phyloP scores from a whole-genome alignment of 1,140 invertebrate genomes.

The Copidosoma floridanum region DNA sequence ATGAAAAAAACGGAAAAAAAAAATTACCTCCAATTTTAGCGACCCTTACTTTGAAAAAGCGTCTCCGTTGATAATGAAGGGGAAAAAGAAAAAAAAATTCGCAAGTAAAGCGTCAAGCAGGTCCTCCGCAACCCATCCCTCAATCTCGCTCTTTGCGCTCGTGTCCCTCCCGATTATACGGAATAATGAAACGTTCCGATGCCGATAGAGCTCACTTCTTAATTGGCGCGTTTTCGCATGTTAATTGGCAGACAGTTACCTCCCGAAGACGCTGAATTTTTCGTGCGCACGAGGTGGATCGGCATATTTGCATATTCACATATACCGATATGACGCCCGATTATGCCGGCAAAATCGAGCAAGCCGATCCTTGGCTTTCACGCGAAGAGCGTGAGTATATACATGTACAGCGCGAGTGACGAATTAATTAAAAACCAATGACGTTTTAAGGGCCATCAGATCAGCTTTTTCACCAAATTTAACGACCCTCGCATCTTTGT shows the following conservation, averaged over 20 bases:
- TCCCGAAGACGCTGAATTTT: not conserved
- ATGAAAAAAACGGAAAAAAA: no score
- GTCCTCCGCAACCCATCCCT: not conserved
- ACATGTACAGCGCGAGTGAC: no score
- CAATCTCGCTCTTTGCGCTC: not conserved
- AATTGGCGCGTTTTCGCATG: slow-evolving; percentile 4
- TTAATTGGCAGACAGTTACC: slow-evolving; percentile 20
- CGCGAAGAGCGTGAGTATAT: no score
- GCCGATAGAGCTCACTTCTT: slow-evolving; percentile 7
- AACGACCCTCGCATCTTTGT: no score
- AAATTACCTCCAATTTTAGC: slow-evolving; percentile 41
- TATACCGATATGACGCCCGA: no score
- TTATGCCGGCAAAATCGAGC: no score
- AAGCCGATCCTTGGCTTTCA: no score
- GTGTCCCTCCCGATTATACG: not conserved
- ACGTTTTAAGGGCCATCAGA: no score
- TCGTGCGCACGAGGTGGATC: not conserved
- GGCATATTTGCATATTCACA: no score
- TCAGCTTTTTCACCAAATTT: no score
- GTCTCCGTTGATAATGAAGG: slow-evolving; percentile 22
- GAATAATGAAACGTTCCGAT: slow-evolving; percentile 9
- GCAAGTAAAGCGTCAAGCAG: no score
- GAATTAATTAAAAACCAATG: no score
- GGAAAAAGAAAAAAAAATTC: not conserved
- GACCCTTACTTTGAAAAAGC: slow-evolving; percentile 37